Percentiles rank a stretch among this genome's conserved stretches.
Conservation (phyloP, 2,113 vertebrate species). For the Pagrus major region DNA sequence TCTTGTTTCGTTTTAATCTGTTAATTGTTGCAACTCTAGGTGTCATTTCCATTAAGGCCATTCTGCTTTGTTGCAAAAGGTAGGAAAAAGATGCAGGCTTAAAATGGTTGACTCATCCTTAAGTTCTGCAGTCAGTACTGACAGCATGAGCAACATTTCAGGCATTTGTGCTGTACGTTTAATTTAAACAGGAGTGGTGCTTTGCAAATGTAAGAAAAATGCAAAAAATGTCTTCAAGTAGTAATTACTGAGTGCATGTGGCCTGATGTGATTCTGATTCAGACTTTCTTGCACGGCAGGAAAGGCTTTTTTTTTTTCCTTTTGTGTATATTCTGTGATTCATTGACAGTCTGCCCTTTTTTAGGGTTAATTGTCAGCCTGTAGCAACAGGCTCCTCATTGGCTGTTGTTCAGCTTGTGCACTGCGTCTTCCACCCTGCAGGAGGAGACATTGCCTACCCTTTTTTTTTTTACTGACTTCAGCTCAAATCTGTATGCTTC, state of each 20-base stretch:
- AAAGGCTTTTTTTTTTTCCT: not conserved
- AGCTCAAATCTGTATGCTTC: slow-evolving; percentile 8
- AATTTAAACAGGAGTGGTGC: no score
- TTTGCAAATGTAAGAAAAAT: not conserved
- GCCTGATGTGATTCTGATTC: not conserved
- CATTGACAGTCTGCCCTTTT: not conserved
- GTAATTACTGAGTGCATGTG: not conserved
- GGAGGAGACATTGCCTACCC: slow-evolving; percentile 74
- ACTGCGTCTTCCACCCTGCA: slow-evolving; percentile 53
- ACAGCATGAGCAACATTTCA: not conserved
- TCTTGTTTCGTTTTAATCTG: no score
- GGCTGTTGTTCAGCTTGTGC: slow-evolving; percentile 53
- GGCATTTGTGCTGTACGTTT: not conserved
- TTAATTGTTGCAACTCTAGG: no score
- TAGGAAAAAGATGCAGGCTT: not conserved
- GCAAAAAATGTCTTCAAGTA: not conserved
- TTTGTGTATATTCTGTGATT: not conserved
- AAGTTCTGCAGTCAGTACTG: not conserved
- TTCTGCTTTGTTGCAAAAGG: not conserved
- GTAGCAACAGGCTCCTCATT: slow-evolving; percentile 78
- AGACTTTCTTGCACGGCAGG: not conserved
- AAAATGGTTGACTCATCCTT: not conserved
- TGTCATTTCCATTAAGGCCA: not conserved
- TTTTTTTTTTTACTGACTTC: not conserved
- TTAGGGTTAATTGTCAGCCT: slow-evolving; percentile 69